A percentile compares a stretch with the other conserved stretches of the same genome.
Conservation (phyloP, 2,888 invertebrate genomes). For the Hypselothyrea guttata region DNA sequence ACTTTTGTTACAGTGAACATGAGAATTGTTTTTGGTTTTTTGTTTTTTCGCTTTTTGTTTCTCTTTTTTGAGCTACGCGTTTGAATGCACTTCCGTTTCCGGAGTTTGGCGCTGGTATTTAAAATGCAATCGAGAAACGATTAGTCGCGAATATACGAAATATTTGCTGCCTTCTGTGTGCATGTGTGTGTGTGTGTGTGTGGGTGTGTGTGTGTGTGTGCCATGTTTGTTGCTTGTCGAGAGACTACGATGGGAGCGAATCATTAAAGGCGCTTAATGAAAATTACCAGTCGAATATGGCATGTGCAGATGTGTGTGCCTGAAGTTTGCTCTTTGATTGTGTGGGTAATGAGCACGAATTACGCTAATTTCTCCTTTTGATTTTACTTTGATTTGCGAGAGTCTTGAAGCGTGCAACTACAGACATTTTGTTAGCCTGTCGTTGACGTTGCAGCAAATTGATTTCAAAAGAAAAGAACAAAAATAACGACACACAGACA, state of each 20-base stretch:
- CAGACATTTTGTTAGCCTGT: conserved; percentile 1
- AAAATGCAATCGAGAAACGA: conserved; percentile 61
- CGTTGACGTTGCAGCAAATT: conserved; percentile 28
- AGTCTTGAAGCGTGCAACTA: conserved; percentile 4
- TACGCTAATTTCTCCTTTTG: conserved; percentile 55
- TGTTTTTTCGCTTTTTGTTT: not conserved
- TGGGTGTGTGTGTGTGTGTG: conserved; percentile 6
- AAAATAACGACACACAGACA: not conserved
- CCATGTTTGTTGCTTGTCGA: conserved; percentile 4
- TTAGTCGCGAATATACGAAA: conserved; percentile 58
- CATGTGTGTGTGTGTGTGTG: not conserved
- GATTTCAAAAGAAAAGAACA: not conserved
- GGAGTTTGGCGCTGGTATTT: conserved; percentile 37
- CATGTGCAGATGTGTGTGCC: conserved; percentile 13
- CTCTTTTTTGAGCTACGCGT: conserved; percentile 12
- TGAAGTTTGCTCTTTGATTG: conserved; percentile 38
- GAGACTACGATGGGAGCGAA: too few species aligned
- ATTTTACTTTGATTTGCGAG: conserved; percentile 30
- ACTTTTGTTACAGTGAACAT: too few species aligned
- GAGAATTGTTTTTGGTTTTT: not conserved
- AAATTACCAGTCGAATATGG: conserved; percentile 30
- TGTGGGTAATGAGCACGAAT: conserved; percentile 55
- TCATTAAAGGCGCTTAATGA: conserved; percentile 30
- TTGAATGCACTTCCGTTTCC: conserved; percentile 60
- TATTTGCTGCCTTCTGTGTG: conserved; percentile 13